Base-by-base conservation (phyloP, 2,888 invertebrate genomes). In the Dicranocentrus wangi region DNA sequence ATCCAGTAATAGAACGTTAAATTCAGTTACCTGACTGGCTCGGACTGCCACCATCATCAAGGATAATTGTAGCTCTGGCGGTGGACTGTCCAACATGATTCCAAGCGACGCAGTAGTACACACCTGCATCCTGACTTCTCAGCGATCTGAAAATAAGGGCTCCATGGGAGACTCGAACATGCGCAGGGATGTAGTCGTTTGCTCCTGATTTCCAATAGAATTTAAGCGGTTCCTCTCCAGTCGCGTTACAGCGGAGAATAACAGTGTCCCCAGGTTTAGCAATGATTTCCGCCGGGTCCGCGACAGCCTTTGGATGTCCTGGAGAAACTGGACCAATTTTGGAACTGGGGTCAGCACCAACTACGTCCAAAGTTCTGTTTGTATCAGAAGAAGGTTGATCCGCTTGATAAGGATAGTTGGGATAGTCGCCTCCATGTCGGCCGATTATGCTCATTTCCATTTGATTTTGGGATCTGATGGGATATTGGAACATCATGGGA, bases 141-240 rank as follows among this genome's bases (percentile, higher is more conserved):
- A 84, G 27, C 0, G 78, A 32, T 61, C 72, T 63, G 58, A 84
- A 84, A 19, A 84, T 77, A 7, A 84, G 63, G 10, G 82, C 75
- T 0, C 84, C 84, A 27, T 76, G 71, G 8, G 82, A 76, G 1
- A 82, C 77, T 10, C 82, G 60, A n/a, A 83, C 84, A 42, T 83
- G 84, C 3, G 63, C 51, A 0, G 84, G 84, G 39, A 84, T 84
- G 51, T 83, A 83, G 65, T 81, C 82, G 19, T 47, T 69, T 23
- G 32, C 53, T 23, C 79, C 82, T 25, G 82, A 81, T 42, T 84
- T 84, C 84, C 84, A 84, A 65, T 84, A 84, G 21, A 83, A 84
- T 39, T 83, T 82, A 28, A 84, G 58, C 2, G 84, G 84, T 17
- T 81, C 82, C 17, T 79, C 71, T 7, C 84, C 84, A 17, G 75